These are phyloP conservation scores for Watsonalla cultraria DNA, from an alignment of 2,888 invertebrate species.

Conservation along the genomic window DNA sequence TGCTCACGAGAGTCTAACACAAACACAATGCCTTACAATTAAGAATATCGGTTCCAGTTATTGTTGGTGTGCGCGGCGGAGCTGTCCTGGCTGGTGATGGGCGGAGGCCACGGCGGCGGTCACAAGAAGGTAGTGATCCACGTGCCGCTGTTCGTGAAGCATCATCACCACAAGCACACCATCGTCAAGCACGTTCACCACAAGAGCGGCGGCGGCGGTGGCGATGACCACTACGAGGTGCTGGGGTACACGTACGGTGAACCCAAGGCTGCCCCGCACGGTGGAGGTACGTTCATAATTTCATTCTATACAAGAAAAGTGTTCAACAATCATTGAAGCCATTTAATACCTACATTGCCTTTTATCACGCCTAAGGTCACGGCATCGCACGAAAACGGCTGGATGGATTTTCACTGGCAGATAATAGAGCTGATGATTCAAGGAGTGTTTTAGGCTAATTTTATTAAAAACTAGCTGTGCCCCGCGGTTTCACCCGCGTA, in stretches of 20 bases:
- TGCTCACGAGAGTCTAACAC: no score
- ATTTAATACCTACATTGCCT: background rate
- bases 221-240: constrained; percentile 82
- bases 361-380: no score
- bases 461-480: no score
- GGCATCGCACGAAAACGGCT: no score
- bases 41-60: constrained; percentile 53
- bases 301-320: background rate
- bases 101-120: constrained; percentile 72
- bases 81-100: constrained; percentile 49
- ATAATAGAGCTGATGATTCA: no score
- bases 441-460: no score
- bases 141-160: constrained; percentile 87
- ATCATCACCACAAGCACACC: constrained; percentile 88
- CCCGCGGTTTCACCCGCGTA: no score
- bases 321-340: background rate
- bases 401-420: no score
- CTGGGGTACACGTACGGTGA: constrained; percentile 83
- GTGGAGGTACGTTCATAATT: constrained; percentile 46
- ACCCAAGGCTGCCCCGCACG: constrained; percentile 76
- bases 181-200: constrained; percentile 86
- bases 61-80: constrained; percentile 56
- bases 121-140: constrained; percentile 88
- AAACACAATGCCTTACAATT: no score
- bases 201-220: constrained; percentile 75